Conservation (phyloP, 2,888 invertebrate genomes). For the Calameuta pallipes region DNA sequence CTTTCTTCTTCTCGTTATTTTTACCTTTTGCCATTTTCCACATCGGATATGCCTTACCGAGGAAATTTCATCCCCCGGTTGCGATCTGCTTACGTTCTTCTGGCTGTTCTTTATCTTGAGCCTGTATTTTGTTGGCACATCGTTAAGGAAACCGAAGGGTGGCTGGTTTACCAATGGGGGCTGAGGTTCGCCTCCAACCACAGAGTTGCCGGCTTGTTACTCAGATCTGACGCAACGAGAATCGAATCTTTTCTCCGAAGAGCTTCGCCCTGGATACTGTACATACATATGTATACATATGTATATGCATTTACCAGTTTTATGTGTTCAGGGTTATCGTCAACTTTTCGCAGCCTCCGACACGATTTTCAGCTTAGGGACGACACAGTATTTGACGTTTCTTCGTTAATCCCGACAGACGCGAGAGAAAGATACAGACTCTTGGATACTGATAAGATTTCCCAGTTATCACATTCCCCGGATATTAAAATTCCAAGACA, state of each 20-base stretch:
- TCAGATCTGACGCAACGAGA: conserved; percentile 55
- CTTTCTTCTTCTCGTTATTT: conserved; percentile 20
- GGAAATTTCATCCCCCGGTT: conserved; percentile 31
- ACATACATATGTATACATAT: no score
- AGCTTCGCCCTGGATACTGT: conserved; percentile 19
- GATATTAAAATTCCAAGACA: background rate
- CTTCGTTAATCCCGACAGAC: background rate
- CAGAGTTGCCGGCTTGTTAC: conserved; percentile 53
- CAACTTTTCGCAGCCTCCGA: background rate
- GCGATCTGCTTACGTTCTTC: conserved; percentile 60
- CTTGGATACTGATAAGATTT: background rate
- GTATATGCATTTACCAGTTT: background rate
- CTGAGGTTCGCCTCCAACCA: conserved; percentile 14
- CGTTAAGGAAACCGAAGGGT: conserved; percentile 58
- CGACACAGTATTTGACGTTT: background rate
- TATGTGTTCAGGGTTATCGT: background rate
- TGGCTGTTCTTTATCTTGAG: conserved; percentile 53
- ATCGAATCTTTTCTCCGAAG: conserved; percentile 52
- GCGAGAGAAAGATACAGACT: background rate
- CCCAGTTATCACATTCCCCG: background rate
- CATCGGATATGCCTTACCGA: conserved; percentile 16
- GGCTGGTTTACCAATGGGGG: conserved; percentile 37
- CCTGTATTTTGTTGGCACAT: conserved; percentile 64
- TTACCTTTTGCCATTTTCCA: conserved; percentile 22
- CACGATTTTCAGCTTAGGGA: background rate